Evolutionary conservation across 64 coral and sea anemone genomes (phyloP), one percentile per base, ranked within the genome.

Genomic region (Porites lutea): DNA sequence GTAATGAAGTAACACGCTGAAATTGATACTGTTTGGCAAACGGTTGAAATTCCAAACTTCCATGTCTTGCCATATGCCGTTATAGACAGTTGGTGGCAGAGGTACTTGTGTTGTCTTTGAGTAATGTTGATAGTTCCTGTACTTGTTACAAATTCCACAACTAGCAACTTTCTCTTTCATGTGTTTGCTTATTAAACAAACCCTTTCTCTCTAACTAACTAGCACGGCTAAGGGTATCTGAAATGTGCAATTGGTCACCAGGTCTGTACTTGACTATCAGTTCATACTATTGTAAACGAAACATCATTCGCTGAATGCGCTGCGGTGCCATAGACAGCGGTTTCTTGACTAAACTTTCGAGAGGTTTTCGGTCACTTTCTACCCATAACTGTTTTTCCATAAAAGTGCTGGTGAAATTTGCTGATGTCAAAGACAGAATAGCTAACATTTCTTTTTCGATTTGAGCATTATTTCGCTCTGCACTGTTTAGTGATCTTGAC

Each of bases 151-250:
- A 37, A 37, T 37, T 37, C 27, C 27, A 37, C 27, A 37, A 37
- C 27, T 37, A 37, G 60, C 62, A 67, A 86, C 62, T 69, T 86
- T 86, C 18, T 86, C 27, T 49, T 79, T 27, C 45, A 59, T 71
- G 47, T 70, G 18, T 82, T 52, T 52, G 59, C 62, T 9, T 78
- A 27, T 37, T 47, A 49, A 20, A 76, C 70, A 14, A 66, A 78
- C 27, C 27, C 27, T 37, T 37, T 37, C 27, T 37, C 69, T 58
- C 72, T 27, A 3, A 44, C 68, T 83, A 52, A 62, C 60, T 54
- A 74, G 90, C 80, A 60, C 81, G 68, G 70, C 80, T 92, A 6
- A 93, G 91, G 18, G 90, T 59, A 74, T 87, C 81, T 67, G 73
- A 82, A 55, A 87, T 78, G 65, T 64, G 65, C 57, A 87, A 19